These are phyloP conservation scores for Centropus bengalensis DNA, from an alignment of 2,113 vertebrate genomes.

Conservation along the genomic window DNA sequence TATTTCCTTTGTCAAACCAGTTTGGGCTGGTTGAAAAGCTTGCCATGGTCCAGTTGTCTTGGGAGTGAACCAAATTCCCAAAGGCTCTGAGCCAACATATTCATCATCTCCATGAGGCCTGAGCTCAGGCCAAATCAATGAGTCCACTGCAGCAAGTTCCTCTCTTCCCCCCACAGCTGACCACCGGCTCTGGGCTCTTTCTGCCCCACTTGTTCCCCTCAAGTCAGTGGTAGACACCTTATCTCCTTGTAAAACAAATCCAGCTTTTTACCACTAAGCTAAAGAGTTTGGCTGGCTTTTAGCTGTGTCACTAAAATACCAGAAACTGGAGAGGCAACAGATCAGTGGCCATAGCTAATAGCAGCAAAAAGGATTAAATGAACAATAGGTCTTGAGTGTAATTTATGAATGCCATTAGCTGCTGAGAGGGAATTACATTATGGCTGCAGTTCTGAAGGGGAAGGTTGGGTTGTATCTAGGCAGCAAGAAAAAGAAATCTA, in stretches of 20 bases:
- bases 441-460: slow-evolving; percentile 27
- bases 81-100: not conserved
- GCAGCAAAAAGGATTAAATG: slow-evolving; percentile 61
- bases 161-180: not conserved
- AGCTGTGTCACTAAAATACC: slow-evolving; percentile 33
- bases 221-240: not conserved
- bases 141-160: not conserved
- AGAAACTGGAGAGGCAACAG: slow-evolving; percentile 19
- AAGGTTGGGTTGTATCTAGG: slow-evolving; percentile 6
- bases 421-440: slow-evolving; percentile 26
- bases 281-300: slow-evolving; percentile 11
- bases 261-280: not conserved
- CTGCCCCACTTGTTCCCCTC: not conserved
- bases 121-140: not conserved
- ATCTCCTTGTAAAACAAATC: not conserved
- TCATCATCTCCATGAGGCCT: not conserved
- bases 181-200: not conserved
- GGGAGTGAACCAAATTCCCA: not conserved
- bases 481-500: not conserved
- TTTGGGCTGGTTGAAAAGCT: slow-evolving; percentile 3
- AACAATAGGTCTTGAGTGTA: slow-evolving; percentile 9
- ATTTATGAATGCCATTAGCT: slow-evolving; percentile 66
- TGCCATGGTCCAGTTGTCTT: not conserved
- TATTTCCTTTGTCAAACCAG: not conserved
- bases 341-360: slow-evolving; percentile 50